phyloP scores from a whole-genome alignment of 2,888 invertebrate species.

The Fissipunctia ypsillon region DNA sequence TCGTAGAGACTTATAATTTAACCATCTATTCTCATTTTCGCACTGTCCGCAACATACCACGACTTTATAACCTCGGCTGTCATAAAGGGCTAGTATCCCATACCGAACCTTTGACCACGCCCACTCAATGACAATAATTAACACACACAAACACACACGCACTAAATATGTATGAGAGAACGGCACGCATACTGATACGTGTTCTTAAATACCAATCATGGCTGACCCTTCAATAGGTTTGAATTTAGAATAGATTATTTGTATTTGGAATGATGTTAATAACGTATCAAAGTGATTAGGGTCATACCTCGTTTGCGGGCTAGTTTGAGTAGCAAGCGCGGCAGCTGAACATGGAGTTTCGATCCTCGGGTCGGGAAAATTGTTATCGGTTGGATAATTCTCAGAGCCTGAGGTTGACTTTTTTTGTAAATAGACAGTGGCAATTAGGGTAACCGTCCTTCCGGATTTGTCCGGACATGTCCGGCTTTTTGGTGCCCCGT shows the following conservation, averaged over 20 bases:
- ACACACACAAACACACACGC: slow-evolving; percentile 67
- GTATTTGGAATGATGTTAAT: slow-evolving; percentile 34
- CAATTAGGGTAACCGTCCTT: too few relatives aligned
- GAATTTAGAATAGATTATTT: slow-evolving; percentile 37
- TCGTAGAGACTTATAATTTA: not conserved
- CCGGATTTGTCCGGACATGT: too few relatives aligned
- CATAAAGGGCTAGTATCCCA: slow-evolving; percentile 77
- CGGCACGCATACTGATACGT: slow-evolving; percentile 57
- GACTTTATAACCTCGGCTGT: slow-evolving; percentile 59
- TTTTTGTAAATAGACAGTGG: not conserved
- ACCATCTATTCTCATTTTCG: slow-evolving; percentile 11
- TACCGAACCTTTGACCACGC: slow-evolving; percentile 75
- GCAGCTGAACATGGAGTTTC: not conserved
- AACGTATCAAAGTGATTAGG: slow-evolving; percentile 27
- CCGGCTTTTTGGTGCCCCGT: too few relatives aligned
- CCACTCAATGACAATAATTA: slow-evolving; percentile 76
- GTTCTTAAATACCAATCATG: slow-evolving; percentile 52
- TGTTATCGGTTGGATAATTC: not conserved
- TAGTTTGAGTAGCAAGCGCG: too few relatives aligned
- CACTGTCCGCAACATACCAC: slow-evolving; percentile 61
- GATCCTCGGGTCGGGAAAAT: not conserved
- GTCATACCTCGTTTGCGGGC: not conserved
- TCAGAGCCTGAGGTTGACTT: not conserved
- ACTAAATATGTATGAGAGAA: slow-evolving; percentile 64
- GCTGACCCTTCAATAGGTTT: slow-evolving; percentile 47